Conservation (phyloP, 2,888 invertebrate species). For the Metellina segmentata region DNA sequence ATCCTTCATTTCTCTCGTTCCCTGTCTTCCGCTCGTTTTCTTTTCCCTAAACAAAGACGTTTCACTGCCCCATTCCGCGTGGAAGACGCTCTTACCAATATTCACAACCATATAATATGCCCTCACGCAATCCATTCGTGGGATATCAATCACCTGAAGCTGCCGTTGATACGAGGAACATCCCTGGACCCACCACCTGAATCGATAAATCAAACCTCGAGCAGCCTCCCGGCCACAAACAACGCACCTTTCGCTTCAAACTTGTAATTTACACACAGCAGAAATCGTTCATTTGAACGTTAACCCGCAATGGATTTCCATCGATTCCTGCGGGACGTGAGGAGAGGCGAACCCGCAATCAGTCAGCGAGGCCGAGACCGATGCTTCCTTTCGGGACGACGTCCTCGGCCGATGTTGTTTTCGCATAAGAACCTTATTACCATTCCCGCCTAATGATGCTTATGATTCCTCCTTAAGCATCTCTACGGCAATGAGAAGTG, state of each 20-base stretch:
- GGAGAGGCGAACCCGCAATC: conserved; percentile 33
- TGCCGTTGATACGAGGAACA: conserved; percentile 32
- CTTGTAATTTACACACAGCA: conserved; percentile 63
- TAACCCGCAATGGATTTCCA: conserved; percentile 47
- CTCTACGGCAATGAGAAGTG: conserved; percentile 26
- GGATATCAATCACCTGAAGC: conserved; percentile 47
- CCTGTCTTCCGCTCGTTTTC: background rate
- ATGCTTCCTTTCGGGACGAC: conserved; percentile 15
- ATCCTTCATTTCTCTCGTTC: background rate
- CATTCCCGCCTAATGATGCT: conserved; percentile 45
- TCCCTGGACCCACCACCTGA: conserved; percentile 1
- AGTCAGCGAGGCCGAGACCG: conserved; percentile 36
- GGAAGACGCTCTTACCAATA: conserved; percentile 22
- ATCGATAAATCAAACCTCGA: conserved; percentile 57
- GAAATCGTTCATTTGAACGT: conserved; percentile 42
- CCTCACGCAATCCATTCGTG: conserved; percentile 15
- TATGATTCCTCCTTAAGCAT: conserved; percentile 19
- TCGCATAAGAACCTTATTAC: conserved; percentile 58
- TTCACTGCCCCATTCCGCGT: conserved; percentile 14
- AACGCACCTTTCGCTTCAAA: conserved; percentile 51
- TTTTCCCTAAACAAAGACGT: conserved; percentile 53
- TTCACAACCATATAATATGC: background rate
- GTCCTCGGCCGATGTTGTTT: conserved; percentile 47
- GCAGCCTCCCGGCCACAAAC: conserved; percentile 39
- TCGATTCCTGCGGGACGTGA: conserved; percentile 38